Percentiles rank a stretch among this genome's conserved stretches.
Conservation (phyloP, 1,140 invertebrate genomes). For the Leptinotarsa undecemlineata region DNA sequence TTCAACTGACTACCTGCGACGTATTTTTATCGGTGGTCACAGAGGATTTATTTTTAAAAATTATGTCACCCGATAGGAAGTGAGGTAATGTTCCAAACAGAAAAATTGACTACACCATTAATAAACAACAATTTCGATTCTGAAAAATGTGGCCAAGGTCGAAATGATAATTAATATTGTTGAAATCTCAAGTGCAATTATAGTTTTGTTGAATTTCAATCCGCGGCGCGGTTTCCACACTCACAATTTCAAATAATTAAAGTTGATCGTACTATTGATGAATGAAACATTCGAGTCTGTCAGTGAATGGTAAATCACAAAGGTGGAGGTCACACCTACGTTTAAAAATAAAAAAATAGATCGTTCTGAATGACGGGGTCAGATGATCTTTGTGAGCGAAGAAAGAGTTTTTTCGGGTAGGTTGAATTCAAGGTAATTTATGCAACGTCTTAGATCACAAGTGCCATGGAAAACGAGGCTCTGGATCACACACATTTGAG, state of each 20-base stretch:
- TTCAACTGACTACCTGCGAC: background rate
- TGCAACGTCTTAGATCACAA: too few species aligned
- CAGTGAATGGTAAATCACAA: background rate
- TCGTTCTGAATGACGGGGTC: too few species aligned
- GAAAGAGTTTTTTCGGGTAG: too few species aligned
- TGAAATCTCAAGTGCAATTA: background rate
- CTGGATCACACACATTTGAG: too few species aligned
- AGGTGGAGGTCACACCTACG: too few species aligned
- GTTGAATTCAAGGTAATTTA: too few species aligned
- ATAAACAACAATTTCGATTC: slow-evolving; percentile 14
- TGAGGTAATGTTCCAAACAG: slow-evolving; percentile 22
- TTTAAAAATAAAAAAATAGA: too few species aligned
- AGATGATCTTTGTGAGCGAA: too few species aligned
- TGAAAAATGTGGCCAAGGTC: slow-evolving; percentile 6
- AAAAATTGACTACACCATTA: slow-evolving; percentile 27
- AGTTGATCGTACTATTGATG: background rate
- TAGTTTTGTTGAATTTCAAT: background rate
- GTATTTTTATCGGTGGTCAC: background rate
- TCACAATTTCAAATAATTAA: background rate
- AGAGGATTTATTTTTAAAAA: slow-evolving; percentile 31
- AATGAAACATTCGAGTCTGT: background rate
- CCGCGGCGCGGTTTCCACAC: background rate
- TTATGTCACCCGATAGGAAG: slow-evolving; percentile 26
- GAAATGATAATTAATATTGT: background rate
- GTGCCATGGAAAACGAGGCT: too few species aligned